Conservation (phyloP, 2,797 vertebrate species). For the Tympanoctomys barrerae region DNA sequence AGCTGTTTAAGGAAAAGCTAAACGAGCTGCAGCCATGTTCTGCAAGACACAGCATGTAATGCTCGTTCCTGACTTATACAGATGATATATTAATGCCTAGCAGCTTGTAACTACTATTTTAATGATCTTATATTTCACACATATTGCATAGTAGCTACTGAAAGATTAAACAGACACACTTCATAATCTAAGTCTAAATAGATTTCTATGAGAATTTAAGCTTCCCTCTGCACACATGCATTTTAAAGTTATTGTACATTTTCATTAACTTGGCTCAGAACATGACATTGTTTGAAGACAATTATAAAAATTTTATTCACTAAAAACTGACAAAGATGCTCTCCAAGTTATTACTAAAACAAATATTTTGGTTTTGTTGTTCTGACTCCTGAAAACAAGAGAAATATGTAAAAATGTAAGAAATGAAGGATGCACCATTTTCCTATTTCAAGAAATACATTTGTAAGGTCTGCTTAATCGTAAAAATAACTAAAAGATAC, state of each 20-base stretch:
- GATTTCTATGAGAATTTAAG: slow-evolving; percentile 3
- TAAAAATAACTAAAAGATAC: not conserved
- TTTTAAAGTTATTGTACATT: not conserved
- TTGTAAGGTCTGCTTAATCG: not conserved
- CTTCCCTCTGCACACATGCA: not conserved
- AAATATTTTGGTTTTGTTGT: not conserved
- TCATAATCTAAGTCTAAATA: not conserved
- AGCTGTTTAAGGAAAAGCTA: slow-evolving; percentile 55
- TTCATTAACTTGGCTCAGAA: not conserved
- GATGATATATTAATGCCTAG: not conserved
- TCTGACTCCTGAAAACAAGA: not conserved
- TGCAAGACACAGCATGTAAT: not conserved
- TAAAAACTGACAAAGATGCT: not conserved
- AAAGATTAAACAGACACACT: slow-evolving; percentile 34
- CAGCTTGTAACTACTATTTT: slow-evolving; percentile 69
- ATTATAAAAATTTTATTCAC: not conserved
- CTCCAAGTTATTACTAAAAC: not conserved
- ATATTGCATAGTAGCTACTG: not conserved
- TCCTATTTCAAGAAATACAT: not conserved
- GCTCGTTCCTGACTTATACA: slow-evolving; percentile 49
- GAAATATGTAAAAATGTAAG: not conserved
- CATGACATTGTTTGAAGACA: not conserved
- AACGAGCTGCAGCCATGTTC: slow-evolving; percentile 36
- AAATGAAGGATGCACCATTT: not conserved
- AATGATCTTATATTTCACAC: slow-evolving; percentile 63